phyloP scores from a whole-genome alignment of 2,888 invertebrate genomes.

The Campaea margaritaria region DNA sequence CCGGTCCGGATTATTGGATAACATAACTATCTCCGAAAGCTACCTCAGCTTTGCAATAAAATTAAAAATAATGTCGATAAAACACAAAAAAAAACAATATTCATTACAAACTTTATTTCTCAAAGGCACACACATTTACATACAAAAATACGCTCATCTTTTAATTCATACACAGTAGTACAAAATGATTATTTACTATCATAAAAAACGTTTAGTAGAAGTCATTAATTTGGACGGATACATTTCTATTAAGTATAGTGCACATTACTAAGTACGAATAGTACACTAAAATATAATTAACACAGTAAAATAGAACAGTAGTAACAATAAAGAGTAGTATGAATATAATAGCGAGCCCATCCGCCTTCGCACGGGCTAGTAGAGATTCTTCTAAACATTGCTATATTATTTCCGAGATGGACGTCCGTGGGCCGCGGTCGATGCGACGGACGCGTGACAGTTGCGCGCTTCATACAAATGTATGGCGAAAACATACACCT shows the following conservation, averaged over 20 bases:
- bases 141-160: slow-evolving; percentile 30
- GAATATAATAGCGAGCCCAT: too few species aligned
- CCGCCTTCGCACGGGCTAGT: too few species aligned
- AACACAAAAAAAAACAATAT: neutral
- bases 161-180: neutral
- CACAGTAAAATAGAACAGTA: neutral
- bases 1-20: too few species aligned
- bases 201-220: neutral
- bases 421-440: too few species aligned
- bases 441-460: too few species aligned
- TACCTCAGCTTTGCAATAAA: too few species aligned
- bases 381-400: too few species aligned
- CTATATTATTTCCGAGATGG: too few species aligned
- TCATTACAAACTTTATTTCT: slow-evolving; percentile 33
- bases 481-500: too few species aligned
- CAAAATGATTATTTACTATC: neutral
- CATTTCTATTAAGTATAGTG: slow-evolving; percentile 15
- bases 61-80: neutral
- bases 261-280: neutral
- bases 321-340: too few species aligned
- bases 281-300: slow-evolving; percentile 6
- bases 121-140: slow-evolving; percentile 22
- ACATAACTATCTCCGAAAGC: too few species aligned
- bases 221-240: slow-evolving; percentile 25
- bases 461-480: too few species aligned